Evolutionary conservation across 2,888 invertebrate species (phyloP), one percentile per base, ranked within the genome.

Genomic region (Volucella inflata): DNA sequence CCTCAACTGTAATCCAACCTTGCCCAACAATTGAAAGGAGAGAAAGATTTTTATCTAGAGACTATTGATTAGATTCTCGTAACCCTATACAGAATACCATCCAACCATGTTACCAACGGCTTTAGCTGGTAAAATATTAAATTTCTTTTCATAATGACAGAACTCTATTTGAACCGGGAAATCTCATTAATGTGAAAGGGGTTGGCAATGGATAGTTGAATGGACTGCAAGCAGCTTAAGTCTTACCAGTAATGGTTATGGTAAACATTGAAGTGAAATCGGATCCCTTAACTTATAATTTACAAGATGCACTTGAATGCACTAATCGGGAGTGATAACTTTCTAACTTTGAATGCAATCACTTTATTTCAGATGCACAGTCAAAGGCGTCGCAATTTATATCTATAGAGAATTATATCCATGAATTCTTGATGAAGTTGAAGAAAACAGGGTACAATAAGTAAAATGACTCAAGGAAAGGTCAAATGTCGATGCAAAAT

Each of bases 161-260:
- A 55, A 67, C 72, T 53, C 60, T 72, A 40, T 68, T 42, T 51
- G 30, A 67, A 53, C 48, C 44, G 62, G 78, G 14, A 74, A 74
- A 78, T 83, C 78, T 78, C 68, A 83, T 79, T 84, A 79, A 57
- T 53, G 68, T 70, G 64, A 74, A 79, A 74, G 68, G 74, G 79
- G 48, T 68, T 84, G 11, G 38, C 70, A 74, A 55, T 78, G 42
- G 14, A 51, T 11, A 30, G 30, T 30, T 30, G 30, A n/a, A n/a
- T n/a, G 30, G 6, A 30, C 30, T 30, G 30, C 30, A 30, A 30
- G 6, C 30, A 30, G 30, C 30, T 30, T 30, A 30, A 30, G 30
- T 30, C 30, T 30, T 42, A 16, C 36, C 46, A 46, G 36, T 44
- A 48, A 59, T 48, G 51, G 65, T 74, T 64, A 78, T 68, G 38